Evolutionary conservation across 2,888 invertebrate genomes (phyloP), one percentile per base, ranked within the genome.

Genomic region (Thelaira solivaga): DNA sequence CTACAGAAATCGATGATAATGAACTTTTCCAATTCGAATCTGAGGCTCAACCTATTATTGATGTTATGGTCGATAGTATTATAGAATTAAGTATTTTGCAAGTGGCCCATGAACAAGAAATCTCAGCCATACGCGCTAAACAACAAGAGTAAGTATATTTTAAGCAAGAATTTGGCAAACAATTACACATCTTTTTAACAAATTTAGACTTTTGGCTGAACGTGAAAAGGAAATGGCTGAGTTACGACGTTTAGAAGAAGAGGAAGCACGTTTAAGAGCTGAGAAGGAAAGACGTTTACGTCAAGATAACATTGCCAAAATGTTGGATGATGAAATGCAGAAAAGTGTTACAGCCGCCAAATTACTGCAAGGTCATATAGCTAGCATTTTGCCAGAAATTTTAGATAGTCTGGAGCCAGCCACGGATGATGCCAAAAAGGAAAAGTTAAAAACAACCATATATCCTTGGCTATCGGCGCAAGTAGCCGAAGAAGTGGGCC

Each of bases 11-110:
- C 81, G 92, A 93, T 83, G 95, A 96, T 1, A 97, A 96, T 67
- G 97, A 98, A 87, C 95, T 98, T 69, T 97, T 96, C 90, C 95
- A 97, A 90, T 98, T 96, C 90, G 97, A 97, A 89, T 90, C 93
- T 85, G 97, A 97, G 89, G 96, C 97, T 64, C 93, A 94, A 87
- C 96, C 97, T 1, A 93, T 97, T 80, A 91, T 97, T 80, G 97
- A 97, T 89, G 94, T 94, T 57, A 90, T 98, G 77, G 95, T 97
- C 47, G 96, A 96, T 62, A 95, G 96, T 89, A 95, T 96, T 76
- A 91, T 96, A 75, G 96, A 97, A 88, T 96, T 97, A 90, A 93
- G 96, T 51, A 90, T 97, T 82, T 91, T 95, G 11, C 97, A 98
- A 89, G 96, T 96, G 36, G 92, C 97, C 82, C 96, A 97, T 88